Evolutionary conservation across 2,888 invertebrate species (phyloP).

Genomic region (Lasioglossum calceatum): DNA sequence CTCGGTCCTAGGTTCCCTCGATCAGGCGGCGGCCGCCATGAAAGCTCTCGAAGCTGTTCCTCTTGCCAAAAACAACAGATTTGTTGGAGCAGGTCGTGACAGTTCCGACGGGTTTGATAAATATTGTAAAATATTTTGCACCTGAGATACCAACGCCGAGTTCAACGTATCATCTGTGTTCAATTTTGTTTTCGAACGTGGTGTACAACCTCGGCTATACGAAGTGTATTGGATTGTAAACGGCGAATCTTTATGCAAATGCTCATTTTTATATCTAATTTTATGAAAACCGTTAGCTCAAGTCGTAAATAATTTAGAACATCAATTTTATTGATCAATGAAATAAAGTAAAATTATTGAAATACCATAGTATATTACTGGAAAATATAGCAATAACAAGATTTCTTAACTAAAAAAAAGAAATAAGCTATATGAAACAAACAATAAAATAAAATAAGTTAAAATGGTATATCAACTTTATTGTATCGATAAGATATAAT

Average conservation of each 20-base stretch:
- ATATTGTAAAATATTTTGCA: constrained; percentile 5
- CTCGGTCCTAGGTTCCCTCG: background rate
- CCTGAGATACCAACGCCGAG: background rate
- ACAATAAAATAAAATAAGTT: background rate
- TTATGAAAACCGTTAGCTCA: background rate
- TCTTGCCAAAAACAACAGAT: constrained; percentile 16
- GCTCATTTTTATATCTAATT: background rate
- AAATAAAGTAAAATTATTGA: background rate
- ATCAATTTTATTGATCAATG: background rate
- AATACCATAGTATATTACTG: background rate
- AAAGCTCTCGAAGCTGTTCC: constrained; percentile 38
- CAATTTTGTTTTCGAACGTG: background rate
- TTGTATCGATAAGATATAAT: background rate
- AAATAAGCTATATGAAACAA: background rate
- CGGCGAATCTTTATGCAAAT: background rate
- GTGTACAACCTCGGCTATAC: background rate
- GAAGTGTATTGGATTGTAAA: background rate
- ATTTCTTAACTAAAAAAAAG: background rate
- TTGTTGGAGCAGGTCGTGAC: background rate
- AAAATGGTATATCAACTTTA: background rate
- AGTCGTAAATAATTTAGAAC: background rate
- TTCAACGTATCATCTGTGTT: background rate
- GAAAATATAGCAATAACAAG: background rate
- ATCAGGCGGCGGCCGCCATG: background rate
- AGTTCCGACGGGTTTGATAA: background rate